phyloP scores from a whole-genome alignment of 2,888 invertebrate species.

The Cetonia aurata region DNA sequence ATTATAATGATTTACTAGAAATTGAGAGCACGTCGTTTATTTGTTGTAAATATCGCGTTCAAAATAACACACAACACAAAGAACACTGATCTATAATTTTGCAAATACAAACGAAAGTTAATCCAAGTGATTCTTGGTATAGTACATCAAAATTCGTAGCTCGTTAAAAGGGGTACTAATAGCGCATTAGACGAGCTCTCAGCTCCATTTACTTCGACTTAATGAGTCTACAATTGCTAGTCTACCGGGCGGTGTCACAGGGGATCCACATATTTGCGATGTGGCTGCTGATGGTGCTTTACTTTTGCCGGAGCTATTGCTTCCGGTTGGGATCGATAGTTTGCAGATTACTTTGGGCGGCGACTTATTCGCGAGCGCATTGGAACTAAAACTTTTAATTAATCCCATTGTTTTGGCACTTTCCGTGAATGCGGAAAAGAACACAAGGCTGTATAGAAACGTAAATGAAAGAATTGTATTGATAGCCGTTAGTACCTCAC shows the following conservation, averaged over 20 bases:
- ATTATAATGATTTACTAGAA: no score
- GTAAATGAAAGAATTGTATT: no score
- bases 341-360: constrained; percentile 1
- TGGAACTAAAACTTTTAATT: constrained; percentile 8
- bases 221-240: background rate
- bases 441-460: no score
- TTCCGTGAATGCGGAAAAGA: background rate
- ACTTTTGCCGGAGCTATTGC: background rate
- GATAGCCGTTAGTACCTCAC: no score
- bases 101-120: background rate
- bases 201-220: background rate
- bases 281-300: background rate
- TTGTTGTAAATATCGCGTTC: no score
- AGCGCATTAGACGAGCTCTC: background rate
- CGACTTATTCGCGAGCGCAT: constrained; percentile 8
- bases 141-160: background rate
- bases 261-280: background rate
- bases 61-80: no score
- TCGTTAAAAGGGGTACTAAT: background rate
- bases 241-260: background rate
- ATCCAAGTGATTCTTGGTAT: background rate
- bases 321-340: background rate
- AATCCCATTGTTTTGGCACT: constrained; percentile 4
- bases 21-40: no score
- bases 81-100: background rate